Evolutionary conservation across 2,797 vertebrate genomes (phyloP).

Genomic region (Alauda arvensis): DNA sequence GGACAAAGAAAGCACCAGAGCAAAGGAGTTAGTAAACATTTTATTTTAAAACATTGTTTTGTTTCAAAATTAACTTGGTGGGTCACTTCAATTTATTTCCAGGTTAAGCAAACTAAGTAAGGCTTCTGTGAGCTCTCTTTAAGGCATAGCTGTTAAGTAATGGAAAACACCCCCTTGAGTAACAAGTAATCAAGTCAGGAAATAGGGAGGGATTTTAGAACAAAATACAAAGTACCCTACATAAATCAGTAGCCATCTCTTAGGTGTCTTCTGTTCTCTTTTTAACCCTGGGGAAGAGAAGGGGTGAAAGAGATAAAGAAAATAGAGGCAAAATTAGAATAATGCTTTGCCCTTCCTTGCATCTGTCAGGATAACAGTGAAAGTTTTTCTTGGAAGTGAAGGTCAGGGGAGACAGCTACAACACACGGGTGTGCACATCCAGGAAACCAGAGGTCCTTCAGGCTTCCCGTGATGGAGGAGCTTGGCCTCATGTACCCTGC

Average conservation of each 20-base stretch:
- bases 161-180: neutral
- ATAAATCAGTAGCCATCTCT: neutral
- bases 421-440: neutral
- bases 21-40: neutral
- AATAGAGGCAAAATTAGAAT: neutral
- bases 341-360: neutral
- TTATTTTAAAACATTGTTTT: neutral
- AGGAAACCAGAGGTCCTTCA: neutral
- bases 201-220: constrained; percentile 11
- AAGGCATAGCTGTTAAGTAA: neutral
- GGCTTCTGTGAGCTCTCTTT: neutral
- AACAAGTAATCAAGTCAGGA: neutral
- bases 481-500: neutral
- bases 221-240: neutral
- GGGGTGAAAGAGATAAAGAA: neutral
- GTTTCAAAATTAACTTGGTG: neutral
- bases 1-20: neutral
- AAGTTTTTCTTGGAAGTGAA: neutral
- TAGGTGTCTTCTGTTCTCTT: neutral
- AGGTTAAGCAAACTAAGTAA: neutral
- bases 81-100: neutral
- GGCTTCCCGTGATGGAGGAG: neutral
- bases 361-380: neutral
- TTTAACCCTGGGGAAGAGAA: neutral
- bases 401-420: neutral